A percentile compares a stretch with the other conserved stretches of the same genome.
phyloP scores from a whole-genome alignment of 2,888 invertebrate genomes.

The Hirtodrosophila alboralis region DNA sequence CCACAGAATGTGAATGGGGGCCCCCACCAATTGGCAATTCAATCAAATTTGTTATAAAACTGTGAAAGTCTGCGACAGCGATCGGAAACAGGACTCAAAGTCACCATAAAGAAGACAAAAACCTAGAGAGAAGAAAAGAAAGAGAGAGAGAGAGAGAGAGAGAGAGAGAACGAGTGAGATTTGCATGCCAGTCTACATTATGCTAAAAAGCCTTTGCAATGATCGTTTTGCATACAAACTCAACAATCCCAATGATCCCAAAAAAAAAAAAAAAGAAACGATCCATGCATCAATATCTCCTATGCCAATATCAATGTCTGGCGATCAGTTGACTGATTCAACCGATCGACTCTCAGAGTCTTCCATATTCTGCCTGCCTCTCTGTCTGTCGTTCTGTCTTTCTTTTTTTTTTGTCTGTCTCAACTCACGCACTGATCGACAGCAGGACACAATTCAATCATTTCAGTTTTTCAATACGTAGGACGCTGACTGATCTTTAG shows the following conservation, averaged over 20 bases:
- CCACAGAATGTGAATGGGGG: neutral
- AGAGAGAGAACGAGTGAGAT: conserved; percentile 34
- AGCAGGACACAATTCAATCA: conserved; percentile 82
- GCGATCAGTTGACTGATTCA: conserved; percentile 49
- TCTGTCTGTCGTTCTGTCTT: conserved; percentile 1
- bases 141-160: too few species aligned
- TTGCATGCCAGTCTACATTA: conserved; percentile 61
- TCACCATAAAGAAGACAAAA: conserved; percentile 20
- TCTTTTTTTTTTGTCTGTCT: conserved; percentile 24
- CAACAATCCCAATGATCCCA: conserved; percentile 14
- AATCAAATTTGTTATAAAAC: conserved; percentile 82
- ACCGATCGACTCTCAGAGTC: conserved; percentile 21
- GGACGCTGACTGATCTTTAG: conserved; percentile 74
- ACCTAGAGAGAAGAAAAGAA: conserved; percentile 21
- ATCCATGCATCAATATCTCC: conserved; percentile 40
- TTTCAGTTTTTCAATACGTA: conserved; percentile 65
- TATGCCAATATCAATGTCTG: conserved; percentile 58
- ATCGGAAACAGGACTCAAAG: conserved; percentile 77
- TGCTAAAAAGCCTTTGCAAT: conserved; percentile 58
- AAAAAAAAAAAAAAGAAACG: too few species aligned
- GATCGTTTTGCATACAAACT: conserved; percentile 73
- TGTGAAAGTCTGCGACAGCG: conserved; percentile 74
- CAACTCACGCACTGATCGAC: conserved; percentile 75
- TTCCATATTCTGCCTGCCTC: too few species aligned
- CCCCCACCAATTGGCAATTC: conserved; percentile 54